Evolutionary conservation across 2,113 vertebrate species (phyloP).

Genomic region (Phylloscopus whistleri): DNA sequence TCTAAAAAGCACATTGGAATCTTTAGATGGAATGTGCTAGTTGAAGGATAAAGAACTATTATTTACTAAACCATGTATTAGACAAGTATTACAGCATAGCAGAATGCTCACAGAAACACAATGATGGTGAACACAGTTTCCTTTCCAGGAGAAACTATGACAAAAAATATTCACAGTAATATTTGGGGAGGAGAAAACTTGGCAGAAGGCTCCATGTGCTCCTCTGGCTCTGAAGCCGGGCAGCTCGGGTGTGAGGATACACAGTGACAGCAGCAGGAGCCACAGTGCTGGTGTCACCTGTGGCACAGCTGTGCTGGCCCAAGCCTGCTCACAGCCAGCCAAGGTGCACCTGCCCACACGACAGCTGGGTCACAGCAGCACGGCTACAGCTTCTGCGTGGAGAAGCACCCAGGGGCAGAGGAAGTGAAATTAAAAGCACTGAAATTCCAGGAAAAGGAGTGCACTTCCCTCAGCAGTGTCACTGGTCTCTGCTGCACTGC

Average conservation of each 20-base stretch:
- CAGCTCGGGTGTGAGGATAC: background rate
- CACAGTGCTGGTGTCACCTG: rapidly evolving
- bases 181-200: background rate
- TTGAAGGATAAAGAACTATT: background rate
- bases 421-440: background rate
- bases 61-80: background rate
- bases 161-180: background rate
- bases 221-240: background rate
- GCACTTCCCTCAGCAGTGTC: background rate
- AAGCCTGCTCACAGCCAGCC: background rate
- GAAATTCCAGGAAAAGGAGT: background rate
- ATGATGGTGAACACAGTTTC: background rate
- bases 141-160: background rate
- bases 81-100: background rate
- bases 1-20: background rate
- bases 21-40: background rate
- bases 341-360: background rate
- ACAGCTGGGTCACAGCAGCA: background rate
- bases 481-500: background rate
- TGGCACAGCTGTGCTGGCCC: background rate
- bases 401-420: background rate
- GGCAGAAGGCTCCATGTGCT: background rate
- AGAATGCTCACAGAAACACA: background rate
- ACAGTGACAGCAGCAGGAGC: background rate
- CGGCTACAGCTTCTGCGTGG: background rate